Percentiles rank a stretch among this genome's conserved stretches.
These are phyloP conservation scores for Eurystomus glaucurus DNA, from an alignment of 2,797 vertebrate species.

Conservation along the genomic window DNA sequence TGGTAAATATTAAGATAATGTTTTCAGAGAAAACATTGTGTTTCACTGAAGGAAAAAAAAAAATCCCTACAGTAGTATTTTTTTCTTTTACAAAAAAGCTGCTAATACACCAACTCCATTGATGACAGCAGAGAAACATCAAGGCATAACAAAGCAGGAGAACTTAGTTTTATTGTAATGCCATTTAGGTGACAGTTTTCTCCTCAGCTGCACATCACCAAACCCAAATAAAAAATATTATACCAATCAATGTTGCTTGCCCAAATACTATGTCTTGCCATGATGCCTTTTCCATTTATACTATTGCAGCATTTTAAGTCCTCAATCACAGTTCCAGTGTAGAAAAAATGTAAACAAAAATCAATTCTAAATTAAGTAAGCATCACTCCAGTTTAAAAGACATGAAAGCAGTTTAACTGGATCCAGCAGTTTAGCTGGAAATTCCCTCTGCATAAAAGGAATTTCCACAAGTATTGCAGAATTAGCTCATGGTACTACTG, in stretches of 20 bases:
- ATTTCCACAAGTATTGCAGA: conserved; percentile 13
- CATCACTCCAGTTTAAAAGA: conserved; percentile 1
- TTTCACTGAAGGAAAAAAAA: neutral
- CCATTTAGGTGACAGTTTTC: neutral
- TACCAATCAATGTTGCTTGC: neutral
- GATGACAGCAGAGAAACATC: neutral
- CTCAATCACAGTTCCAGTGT: neutral
- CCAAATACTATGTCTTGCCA: neutral
- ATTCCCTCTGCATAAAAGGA: conserved; percentile 27
- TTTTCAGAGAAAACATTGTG: neutral
- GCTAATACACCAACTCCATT: neutral
- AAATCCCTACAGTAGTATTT: neutral
- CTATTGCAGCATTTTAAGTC: neutral
- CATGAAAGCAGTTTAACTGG: neutral
- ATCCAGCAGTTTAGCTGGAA: conserved; percentile 22
- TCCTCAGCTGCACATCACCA: neutral
- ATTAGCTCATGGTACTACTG: neutral
- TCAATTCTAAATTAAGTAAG: conserved; percentile 21
- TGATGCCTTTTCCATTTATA: neutral
- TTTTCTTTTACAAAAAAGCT: neutral
- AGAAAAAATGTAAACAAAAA: conserved; percentile 4
- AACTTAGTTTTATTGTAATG: neutral
- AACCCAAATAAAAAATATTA: neutral
- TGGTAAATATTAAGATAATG: neutral
- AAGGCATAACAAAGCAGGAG: neutral